A percentile compares a stretch with the other conserved stretches of the same genome.
phyloP scores from a whole-genome alignment of 2,888 invertebrate species.

The Drosophila buzzatii region DNA sequence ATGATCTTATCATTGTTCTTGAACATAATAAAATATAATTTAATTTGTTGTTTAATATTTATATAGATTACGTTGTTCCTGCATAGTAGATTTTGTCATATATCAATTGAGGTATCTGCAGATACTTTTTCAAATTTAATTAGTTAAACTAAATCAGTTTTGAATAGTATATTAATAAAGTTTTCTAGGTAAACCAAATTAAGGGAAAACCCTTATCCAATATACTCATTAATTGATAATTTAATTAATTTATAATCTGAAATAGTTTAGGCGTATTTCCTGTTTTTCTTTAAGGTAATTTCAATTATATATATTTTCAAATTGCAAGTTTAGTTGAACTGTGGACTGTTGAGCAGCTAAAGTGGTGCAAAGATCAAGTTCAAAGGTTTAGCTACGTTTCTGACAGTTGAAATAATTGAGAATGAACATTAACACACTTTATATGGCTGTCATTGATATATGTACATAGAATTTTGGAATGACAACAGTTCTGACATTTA shows the following conservation, averaged over 20 bases:
- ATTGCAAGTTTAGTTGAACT: not conserved
- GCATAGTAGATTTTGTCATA: too few relatives aligned
- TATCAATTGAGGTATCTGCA: too few relatives aligned
- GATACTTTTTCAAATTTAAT: too few relatives aligned
- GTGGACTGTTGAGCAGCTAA: not conserved
- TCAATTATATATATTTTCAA: not conserved
- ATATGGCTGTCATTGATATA: not conserved
- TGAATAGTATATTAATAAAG: not conserved
- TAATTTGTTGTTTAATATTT: too few relatives aligned
- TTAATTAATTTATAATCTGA: not conserved
- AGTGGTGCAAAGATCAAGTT: not conserved
- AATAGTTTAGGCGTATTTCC: not conserved
- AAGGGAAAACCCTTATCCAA: not conserved
- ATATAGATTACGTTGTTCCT: too few relatives aligned
- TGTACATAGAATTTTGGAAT: not conserved
- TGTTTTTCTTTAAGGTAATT: not conserved
- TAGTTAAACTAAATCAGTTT: not conserved
- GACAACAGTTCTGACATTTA: conserved; percentile 5
- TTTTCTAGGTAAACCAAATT: not conserved
- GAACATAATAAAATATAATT: too few relatives aligned
- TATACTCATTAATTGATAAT: not conserved
- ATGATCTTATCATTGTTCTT: too few relatives aligned
- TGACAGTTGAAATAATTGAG: not conserved
- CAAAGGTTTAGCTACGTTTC: not conserved
- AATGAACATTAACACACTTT: not conserved